Conservation (phyloP, 1,140 invertebrate species). For the Matsumurasca onukii region DNA sequence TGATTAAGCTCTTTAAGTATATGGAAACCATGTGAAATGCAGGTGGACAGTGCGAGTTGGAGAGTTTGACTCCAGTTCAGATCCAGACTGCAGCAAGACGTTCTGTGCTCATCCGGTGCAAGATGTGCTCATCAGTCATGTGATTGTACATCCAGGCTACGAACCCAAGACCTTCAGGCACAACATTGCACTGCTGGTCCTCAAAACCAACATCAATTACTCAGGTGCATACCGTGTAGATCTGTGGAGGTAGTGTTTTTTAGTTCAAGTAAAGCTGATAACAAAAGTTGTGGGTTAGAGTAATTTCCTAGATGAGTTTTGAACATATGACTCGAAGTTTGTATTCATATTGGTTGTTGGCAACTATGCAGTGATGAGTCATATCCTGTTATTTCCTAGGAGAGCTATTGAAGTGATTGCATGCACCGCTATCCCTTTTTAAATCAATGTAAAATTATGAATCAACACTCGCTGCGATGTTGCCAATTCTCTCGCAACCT, state of each 20-base stretch:
- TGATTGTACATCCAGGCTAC: constrained; percentile 67
- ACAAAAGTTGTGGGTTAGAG: not conserved
- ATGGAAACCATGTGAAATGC: too few relatives aligned
- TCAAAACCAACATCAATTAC: constrained; percentile 64
- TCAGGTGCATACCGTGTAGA: constrained; percentile 59
- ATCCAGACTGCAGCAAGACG: constrained; percentile 64
- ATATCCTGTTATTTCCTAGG: too few relatives aligned
- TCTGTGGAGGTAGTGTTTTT: too few relatives aligned
- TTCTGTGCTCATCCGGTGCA: constrained; percentile 65
- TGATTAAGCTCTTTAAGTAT: too few relatives aligned
- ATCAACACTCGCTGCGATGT: too few relatives aligned
- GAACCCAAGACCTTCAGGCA: constrained; percentile 65
- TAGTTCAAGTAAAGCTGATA: not conserved
- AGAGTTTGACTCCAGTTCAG: constrained; percentile 60
- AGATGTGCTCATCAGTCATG: constrained; percentile 62
- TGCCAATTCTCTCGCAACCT: too few relatives aligned
- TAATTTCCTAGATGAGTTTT: not conserved
- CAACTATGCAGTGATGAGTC: too few relatives aligned
- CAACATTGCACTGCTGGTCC: constrained; percentile 65
- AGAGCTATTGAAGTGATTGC: too few relatives aligned
- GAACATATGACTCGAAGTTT: too few relatives aligned
- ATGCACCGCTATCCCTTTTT: too few relatives aligned
- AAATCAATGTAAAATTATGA: too few relatives aligned
- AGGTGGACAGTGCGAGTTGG: constrained; percentile 63
- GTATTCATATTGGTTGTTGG: too few relatives aligned